Evolutionary conservation across 1,140 invertebrate genomes (phyloP), one percentile per base, ranked within the genome.

Genomic region (Drosophila bifasciata): DNA sequence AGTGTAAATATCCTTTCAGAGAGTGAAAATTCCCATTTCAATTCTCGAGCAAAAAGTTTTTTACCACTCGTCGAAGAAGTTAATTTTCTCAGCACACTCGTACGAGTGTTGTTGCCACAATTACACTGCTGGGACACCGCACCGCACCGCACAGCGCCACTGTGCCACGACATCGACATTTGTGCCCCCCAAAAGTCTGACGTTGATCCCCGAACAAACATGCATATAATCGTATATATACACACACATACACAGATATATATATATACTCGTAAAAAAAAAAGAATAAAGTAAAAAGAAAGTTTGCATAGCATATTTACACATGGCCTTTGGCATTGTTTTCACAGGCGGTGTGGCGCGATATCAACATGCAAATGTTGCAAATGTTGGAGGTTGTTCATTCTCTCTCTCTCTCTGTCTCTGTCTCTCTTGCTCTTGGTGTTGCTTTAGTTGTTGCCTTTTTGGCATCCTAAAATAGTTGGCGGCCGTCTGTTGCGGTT

Each of bases 311-410:
- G 81, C 80, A 80, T 84, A 84, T 84, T 84, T 84, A 73, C 81
- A 84, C 81, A 86, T 76, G 67, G 80, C 81, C 81, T 84, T 84
- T 84, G 81, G 80, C 80, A 85, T 84, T 86, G 72, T 84, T 85
- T 84, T 73, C 61, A 64, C 72, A 72, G 62, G 59, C 67, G 56
- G 67, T 62, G 68, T 13, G 32, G 32, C 56, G 76, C 59, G 62
- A 69, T 63, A 76, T 52, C 74, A 59, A 68, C 77, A 76, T 80
- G 66, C 77, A 76, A 57, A 51, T 36, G 40, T 53, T 25, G 46
- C 13, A 17, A 44, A 28, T 21, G 23, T 51, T 36, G 32, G 32
- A 36, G 11, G 32, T 36, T 36, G 11, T 32, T 5, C 32, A 1
- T 13, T 5, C 32, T 11, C 28, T 11, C 32, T 13, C 32, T 13